phyloP scores from a whole-genome alignment of 2,888 invertebrate genomes.

The Agriotes lineatus region DNA sequence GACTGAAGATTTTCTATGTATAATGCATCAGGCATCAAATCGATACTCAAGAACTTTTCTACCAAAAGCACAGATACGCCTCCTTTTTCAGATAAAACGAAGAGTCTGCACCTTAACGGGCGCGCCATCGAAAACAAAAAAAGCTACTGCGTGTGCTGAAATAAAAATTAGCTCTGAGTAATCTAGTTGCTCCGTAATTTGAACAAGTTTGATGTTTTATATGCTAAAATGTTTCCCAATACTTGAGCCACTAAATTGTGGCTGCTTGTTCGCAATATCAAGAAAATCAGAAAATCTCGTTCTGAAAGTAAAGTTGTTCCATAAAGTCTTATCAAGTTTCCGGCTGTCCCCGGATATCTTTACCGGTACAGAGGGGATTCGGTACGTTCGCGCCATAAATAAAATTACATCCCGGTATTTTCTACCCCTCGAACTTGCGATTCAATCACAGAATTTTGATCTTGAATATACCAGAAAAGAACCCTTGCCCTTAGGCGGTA shows the following conservation, averaged over 20 bases:
- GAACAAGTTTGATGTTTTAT: constrained; percentile 9
- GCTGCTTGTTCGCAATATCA: constrained; percentile 36
- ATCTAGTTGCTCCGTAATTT: constrained; percentile 1
- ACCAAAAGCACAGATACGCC: too few relatives aligned
- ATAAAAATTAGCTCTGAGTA: constrained; percentile 1
- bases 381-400: constrained; percentile 38
- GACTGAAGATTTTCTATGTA: too few relatives aligned
- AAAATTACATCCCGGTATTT: constrained; percentile 35
- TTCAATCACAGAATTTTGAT: constrained; percentile 36
- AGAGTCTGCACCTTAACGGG: too few relatives aligned
- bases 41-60: too few relatives aligned
- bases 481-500: neutral
- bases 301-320: constrained; percentile 50
- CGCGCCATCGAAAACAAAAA: too few relatives aligned
- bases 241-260: constrained; percentile 33
- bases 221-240: constrained; percentile 28
- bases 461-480: constrained; percentile 25
- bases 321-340: constrained; percentile 52
- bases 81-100: too few relatives aligned
- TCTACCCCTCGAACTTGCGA: constrained; percentile 35
- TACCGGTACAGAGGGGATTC: constrained; percentile 42
- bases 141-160: too few relatives aligned
- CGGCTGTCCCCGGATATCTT: constrained; percentile 49
- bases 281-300: constrained; percentile 42
- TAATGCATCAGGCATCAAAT: too few relatives aligned